Evolutionary conservation across 2,797 vertebrate genomes (phyloP).

Genomic region (Heteromormyrus szaboi): DNA sequence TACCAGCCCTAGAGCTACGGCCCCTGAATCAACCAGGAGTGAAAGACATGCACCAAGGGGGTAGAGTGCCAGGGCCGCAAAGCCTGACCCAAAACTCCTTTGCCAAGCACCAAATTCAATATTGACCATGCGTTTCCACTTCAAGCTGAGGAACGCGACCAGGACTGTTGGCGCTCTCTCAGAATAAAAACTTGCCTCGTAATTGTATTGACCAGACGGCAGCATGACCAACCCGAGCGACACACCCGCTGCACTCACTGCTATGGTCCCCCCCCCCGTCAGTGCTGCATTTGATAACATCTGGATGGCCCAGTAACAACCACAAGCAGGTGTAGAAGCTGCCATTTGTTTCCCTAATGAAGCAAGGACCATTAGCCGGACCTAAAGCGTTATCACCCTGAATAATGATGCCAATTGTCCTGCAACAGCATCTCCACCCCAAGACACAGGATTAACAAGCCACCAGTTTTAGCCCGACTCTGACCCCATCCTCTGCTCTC

Average conservation of each 20-base stretch:
- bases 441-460: constrained; percentile 21
- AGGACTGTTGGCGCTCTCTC: not conserved
- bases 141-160: not conserved
- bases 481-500: not conserved
- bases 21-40: not conserved
- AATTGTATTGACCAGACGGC: constrained; percentile 1
- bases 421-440: constrained; percentile 13
- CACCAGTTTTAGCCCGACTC: constrained; percentile 16
- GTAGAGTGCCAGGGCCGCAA: not conserved
- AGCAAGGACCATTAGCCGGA: constrained; percentile 61
- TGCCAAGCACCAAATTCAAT: not conserved
- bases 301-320: constrained; percentile 56
- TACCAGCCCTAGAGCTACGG: not conserved
- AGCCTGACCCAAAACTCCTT: not conserved
- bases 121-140: constrained; percentile 7
- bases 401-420: constrained; percentile 51
- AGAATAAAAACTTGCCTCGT: not conserved
- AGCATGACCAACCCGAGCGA: not conserved
- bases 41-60: not conserved
- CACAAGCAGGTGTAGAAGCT: constrained; percentile 49
- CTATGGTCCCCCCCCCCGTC: constrained; percentile 37
- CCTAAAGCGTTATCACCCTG: constrained; percentile 55
- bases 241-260: not conserved
- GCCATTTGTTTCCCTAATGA: constrained; percentile 67
- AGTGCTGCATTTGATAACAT: constrained; percentile 55